Percentiles rank a stretch among this genome's conserved stretches.
Evolutionary conservation across 2,113 vertebrate species (phyloP).

Genomic region (Rousettus leschenaultii): DNA sequence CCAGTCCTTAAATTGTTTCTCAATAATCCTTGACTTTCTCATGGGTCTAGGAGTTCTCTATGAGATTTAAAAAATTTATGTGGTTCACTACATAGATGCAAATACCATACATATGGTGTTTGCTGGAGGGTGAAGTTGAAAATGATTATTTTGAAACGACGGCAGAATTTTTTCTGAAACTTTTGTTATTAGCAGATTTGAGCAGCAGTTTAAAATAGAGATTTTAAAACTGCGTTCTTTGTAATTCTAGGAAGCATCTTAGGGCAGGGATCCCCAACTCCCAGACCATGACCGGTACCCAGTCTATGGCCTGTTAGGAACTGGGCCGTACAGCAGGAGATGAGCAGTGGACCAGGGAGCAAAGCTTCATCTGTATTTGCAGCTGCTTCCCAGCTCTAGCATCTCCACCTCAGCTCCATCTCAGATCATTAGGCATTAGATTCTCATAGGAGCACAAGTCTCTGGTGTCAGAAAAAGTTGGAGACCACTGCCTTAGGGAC

Average conservation of each 20-base stretch:
- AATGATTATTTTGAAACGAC: not conserved
- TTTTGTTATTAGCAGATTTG: not conserved
- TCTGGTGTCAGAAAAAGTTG: no score
- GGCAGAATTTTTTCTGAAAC: constrained; percentile 32
- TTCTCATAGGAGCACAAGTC: no score
- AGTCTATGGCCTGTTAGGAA: no score
- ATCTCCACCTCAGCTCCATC: no score
- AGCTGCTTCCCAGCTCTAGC: no score
- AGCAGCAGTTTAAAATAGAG: not conserved
- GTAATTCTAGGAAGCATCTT: not conserved
- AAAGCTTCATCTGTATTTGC: no score
- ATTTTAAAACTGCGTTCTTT: not conserved
- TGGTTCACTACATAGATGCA: not conserved
- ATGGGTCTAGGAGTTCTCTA: not conserved
- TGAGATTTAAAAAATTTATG: not conserved
- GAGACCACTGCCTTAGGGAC: no score
- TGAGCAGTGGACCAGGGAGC: no score
- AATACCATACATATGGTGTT: not conserved
- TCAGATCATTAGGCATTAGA: no score
- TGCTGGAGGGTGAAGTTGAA: not conserved
- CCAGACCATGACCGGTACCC: no score
- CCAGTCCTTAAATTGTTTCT: not conserved
- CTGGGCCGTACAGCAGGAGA: no score
- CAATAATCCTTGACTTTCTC: not conserved
- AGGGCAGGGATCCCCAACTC: not conserved